Evolutionary conservation across 1,140 invertebrate genomes (phyloP).

Genomic region (Tetragonula clypearis): DNA sequence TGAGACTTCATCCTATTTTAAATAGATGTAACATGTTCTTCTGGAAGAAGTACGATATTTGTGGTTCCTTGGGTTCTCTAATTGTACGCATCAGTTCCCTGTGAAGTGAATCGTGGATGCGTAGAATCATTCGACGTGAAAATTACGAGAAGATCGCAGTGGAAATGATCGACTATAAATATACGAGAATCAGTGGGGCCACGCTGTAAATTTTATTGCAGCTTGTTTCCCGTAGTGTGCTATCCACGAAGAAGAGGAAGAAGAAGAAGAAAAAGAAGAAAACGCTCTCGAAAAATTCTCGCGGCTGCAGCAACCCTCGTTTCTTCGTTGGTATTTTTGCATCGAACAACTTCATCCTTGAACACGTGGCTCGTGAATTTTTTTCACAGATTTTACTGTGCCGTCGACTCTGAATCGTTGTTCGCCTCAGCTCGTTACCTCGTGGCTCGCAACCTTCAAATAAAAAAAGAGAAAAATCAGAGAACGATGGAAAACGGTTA

Average conservation of each 20-base stretch:
- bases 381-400: not conserved
- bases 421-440: not conserved
- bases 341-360: not conserved
- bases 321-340: constrained; percentile 17
- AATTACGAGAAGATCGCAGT: constrained; percentile 33
- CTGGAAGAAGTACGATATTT: not conserved
- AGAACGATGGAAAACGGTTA: too few species aligned
- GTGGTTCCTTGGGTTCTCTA: not conserved
- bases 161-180: constrained; percentile 45
- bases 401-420: not conserved
- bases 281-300: constrained; percentile 32
- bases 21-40: not conserved
- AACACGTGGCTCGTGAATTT: not conserved
- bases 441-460: not conserved
- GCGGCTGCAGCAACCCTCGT: constrained; percentile 3
- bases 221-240: constrained; percentile 17
- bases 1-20: not conserved
- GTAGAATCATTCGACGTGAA: constrained; percentile 4
- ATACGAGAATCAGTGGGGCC: constrained; percentile 21
- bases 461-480: not conserved
- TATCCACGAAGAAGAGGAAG: not conserved
- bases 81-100: constrained; percentile 1
- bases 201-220: constrained; percentile 44
- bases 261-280: not conserved
- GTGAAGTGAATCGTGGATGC: not conserved